Evolutionary conservation across 2,888 invertebrate genomes (phyloP).

Genomic region (Pristionchus maxplancki): DNA sequence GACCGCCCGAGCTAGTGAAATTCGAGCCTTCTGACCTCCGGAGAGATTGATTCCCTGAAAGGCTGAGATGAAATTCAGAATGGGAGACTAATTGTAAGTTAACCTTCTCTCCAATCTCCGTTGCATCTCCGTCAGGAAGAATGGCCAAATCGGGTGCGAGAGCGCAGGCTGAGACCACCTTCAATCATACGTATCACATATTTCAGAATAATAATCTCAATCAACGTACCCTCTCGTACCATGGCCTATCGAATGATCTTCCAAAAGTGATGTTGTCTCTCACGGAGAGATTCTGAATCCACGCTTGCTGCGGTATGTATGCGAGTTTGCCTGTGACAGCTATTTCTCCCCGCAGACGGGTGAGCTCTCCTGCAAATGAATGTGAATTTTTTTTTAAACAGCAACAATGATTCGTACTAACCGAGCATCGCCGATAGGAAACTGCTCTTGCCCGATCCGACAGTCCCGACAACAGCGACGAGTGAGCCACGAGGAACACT

Average conservation of each 20-base stretch:
- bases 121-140: slow-evolving; percentile 90
- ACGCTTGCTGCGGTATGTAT: slow-evolving; percentile 91
- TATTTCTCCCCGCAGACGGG: slow-evolving; percentile 67
- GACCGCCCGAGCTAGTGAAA: slow-evolving; percentile 81
- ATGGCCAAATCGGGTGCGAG: slow-evolving; percentile 92
- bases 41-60: slow-evolving; percentile 89
- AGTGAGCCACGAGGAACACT: slow-evolving; percentile 84
- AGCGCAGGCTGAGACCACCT: slow-evolving; percentile 91
- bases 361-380: slow-evolving; percentile 65
- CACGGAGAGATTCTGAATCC: slow-evolving; percentile 81
- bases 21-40: slow-evolving; percentile 93
- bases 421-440: slow-evolving; percentile 85
- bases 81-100: not conserved
- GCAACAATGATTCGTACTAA: not conserved
- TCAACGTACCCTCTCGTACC: slow-evolving; percentile 57
- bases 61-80: not conserved
- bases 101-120: slow-evolving; percentile 97
- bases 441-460: slow-evolving; percentile 89
- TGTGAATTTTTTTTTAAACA: not conserved
- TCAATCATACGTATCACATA: not conserved
- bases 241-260: slow-evolving; percentile 61
- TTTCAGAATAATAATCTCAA: not conserved
- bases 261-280: slow-evolving; percentile 92
- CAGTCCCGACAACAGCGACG: slow-evolving; percentile 90
- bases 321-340: slow-evolving; percentile 82